phyloP scores from a whole-genome alignment of 2,888 invertebrate genomes.

The Cantharis rustica region DNA sequence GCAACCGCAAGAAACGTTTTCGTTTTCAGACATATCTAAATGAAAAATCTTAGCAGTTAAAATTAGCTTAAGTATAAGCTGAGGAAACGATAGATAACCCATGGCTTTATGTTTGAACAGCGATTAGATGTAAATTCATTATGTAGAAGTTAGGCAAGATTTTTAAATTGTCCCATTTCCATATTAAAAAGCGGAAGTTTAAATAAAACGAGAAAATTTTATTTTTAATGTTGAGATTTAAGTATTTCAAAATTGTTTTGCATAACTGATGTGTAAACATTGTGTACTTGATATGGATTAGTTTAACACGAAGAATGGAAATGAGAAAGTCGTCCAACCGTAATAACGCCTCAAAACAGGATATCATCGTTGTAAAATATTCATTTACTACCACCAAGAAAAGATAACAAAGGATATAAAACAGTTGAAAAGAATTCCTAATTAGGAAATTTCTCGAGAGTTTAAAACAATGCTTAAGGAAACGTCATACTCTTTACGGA shows the following conservation, averaged over 20 bases:
- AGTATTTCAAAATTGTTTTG: conserved; percentile 6
- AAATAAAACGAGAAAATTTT: background rate
- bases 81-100: conserved; percentile 32
- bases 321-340: conserved; percentile 18
- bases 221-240: background rate
- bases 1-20: conserved; percentile 33
- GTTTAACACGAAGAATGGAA: conserved; percentile 10
- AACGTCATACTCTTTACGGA: conserved; percentile 23
- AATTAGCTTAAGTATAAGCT: conserved; percentile 25
- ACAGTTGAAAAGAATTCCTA: conserved; percentile 36
- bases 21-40: conserved; percentile 39
- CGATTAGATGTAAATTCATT: conserved; percentile 26
- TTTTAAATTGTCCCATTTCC: background rate
- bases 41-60: conserved; percentile 39
- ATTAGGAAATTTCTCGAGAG: conserved; percentile 37
- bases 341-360: conserved; percentile 15
- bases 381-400: conserved; percentile 20
- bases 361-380: conserved; percentile 20
- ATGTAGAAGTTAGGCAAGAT: background rate
- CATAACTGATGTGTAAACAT: conserved; percentile 7
- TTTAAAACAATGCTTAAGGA: conserved; percentile 33
- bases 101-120: conserved; percentile 35
- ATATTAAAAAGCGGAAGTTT: background rate
- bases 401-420: conserved; percentile 25
- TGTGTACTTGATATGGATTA: conserved; percentile 11